Evolutionary conservation across 2,797 vertebrate genomes (phyloP).

Genomic region (Takifugu ocellatus): DNA sequence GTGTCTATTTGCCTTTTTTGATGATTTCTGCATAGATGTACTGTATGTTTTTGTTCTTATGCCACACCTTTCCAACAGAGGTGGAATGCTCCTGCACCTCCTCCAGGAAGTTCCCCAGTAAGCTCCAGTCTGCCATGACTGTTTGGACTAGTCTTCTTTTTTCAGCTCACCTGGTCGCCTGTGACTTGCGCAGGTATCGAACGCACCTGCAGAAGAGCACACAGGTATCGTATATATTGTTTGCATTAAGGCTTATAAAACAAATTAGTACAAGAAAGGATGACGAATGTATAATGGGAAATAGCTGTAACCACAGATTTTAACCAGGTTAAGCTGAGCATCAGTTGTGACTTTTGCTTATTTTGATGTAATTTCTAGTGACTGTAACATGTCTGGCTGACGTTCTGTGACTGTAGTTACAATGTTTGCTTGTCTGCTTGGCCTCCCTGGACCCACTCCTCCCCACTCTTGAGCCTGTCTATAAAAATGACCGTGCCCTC

Average conservation of each 20-base stretch:
- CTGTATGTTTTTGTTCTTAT: slow-evolving; percentile 1
- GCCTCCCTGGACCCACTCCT: slow-evolving; percentile 9
- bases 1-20: slow-evolving; percentile 3
- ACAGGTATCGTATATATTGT: background rate
- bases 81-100: slow-evolving; percentile 98
- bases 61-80: slow-evolving; percentile 84
- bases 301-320: too few relatives aligned
- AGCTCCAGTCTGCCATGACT: slow-evolving; percentile 94
- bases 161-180: background rate
- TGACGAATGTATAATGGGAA: too few relatives aligned
- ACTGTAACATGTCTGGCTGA: too few relatives aligned
- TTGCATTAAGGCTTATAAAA: too few relatives aligned
- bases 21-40: slow-evolving; percentile 4
- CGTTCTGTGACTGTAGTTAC: background rate
- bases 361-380: too few relatives aligned
- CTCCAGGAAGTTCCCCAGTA: slow-evolving; percentile 94
- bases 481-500: slow-evolving; percentile 48
- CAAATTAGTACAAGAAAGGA: too few relatives aligned
- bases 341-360: too few relatives aligned
- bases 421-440: slow-evolving; percentile 1
- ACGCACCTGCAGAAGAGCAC: slow-evolving; percentile 22
- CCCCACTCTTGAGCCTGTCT: slow-evolving; percentile 19
- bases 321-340: too few relatives aligned
- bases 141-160: slow-evolving; percentile 24
- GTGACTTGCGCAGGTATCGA: background rate